Base-by-base conservation (phyloP, 2,888 invertebrate species). In the Mimumesa dahlbomi region DNA sequence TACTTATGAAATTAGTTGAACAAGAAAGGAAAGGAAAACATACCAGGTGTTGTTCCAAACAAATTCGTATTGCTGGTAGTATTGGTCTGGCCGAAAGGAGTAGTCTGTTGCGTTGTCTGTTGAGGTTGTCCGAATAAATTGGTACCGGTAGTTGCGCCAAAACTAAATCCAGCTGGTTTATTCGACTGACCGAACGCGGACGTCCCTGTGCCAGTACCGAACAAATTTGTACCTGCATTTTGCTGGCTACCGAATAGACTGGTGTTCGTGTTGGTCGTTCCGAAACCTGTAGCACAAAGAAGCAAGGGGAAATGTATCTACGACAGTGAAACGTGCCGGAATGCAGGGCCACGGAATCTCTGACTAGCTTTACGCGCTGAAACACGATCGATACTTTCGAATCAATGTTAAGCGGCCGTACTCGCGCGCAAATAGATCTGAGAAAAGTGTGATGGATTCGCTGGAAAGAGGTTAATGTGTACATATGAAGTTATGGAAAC, bases 151-250 rank as follows among this genome's bases (percentile, higher is more conserved):
- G 90, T 90, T 85, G 87, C 90, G 82, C 93, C 92, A 81, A 93
- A 93, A 0, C 91, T 92, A 31, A 94, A 94, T 2, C 93, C 92
- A 84, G 91, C 90, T 0, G 91, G 91, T 48, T 92, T 92, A 75
- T 92, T 91, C 0, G 89, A 84, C 19, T 93, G 91, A 0, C 94
- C 94, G 81, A 95, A 95, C 4, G 95, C 90, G 2, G 92, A 91
- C 77, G 92, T 82, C 0, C 92, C 90, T 0, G 89, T 89, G 65
- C 84, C 90, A 1, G 90, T 87, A 4, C 93, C 93, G 82, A 95
- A 94, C 2, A 94, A 90, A n/a, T 92, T 92, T 2, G 91, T 90
- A 3, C 92, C 90, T 0, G 92, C 88, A 59, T 92, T 91, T 73
- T 91, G 92, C 70, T 91, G 91, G 1, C 84, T 79, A 13, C 90